Base-by-base conservation (phyloP, 1,140 invertebrate genomes). In the Conus ventricosus region DNA sequence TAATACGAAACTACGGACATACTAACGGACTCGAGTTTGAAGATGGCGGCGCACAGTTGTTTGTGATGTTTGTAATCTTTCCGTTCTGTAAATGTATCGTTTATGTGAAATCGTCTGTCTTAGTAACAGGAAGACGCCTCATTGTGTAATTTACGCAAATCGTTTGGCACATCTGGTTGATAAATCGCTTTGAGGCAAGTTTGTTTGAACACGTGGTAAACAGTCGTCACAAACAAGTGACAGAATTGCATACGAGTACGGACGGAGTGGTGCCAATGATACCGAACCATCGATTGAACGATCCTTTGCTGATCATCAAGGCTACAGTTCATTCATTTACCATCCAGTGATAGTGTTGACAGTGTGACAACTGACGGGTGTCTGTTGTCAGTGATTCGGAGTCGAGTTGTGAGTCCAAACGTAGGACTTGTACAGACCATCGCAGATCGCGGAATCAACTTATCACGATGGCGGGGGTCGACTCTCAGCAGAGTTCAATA, bases 11-110 rank as follows among this genome's bases (percentile, higher is more conserved):
- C 55, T 84, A 25, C 23, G 54, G 57, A 84, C 15, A 25, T 53
- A 63, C 17, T 67, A 84, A 84, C 82, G 82, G 82, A 63, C 51
- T 84, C 39, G 55, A 63, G 17, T 53, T 81, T 54, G 25, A 84
- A 84, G 53, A 84, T 84, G 82, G 82, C 82, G 82, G 82, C 82
- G 57, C 82, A 84, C 57, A 67, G 82, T 25, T 63, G 82, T 84
- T 84, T 63, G 78, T 84, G n/a, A 57, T 53, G n/a, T 23, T 57
- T 63, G 23, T 60, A 7, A 63, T 63, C 8, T 84, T 60, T 25
- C 25, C 27, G 23, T 63, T 7, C 55, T 63, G 11, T 39, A 17
- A n/a, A 15, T 84, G 82, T 60, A 13, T 84, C 27, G 13, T 63
- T 60, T 39, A 51, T 11, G 54, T 84, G 1, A 63, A 63, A 39